Base-by-base conservation (phyloP, 2,113 vertebrate genomes). In the Labrus mixtus region DNA sequence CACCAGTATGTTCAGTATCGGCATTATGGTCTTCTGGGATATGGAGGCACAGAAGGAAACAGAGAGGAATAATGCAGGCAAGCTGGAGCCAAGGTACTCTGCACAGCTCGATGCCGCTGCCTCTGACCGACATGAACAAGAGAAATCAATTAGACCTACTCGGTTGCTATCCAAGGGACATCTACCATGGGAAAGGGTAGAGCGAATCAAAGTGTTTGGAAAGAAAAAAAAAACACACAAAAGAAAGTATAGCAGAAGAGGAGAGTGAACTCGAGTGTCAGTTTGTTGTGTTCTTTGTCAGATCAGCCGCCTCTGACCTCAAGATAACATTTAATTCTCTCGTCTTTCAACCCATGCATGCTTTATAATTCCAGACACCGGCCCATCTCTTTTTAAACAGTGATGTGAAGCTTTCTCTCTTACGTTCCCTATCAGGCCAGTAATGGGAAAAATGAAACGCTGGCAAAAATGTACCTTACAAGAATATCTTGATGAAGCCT, bases 111-210 rank as follows among this genome's bases (percentile, higher is more conserved):
- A 91, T 91, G 87, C 79, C 25, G 82, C 89, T 81, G 80, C 89
- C 75, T 80, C 78, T 84, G 86, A 82, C 84, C 41, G 68, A 85
- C 87, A 83, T 36, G 87, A 90, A 93, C 91, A 91, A 91, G 91
- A 93, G 90, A 93, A 94, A 93, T 93, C 93, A 93, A 93, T 93
- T 93, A 93, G 88, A 82, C 73, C 82, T 83, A 86, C 90, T 92
- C 68, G 78, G 86, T 87, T 90, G 87, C 86, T 82, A 85, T 91
- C 88, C 60, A 46, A 81, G 84, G 83, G 86, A 78, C 83, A 76
- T 86, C 73, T 62, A 87, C 81, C 65, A 78, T 59, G 83, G 85
- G 87, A 78, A 81, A 84, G 83, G 54, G 48, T 64, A 63, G 73
- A 71, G 79, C 19, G 29, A 85, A 86, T 87, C 84, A 82, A 87